Conservation (phyloP, 2,113 vertebrate genomes). For the Eulemur macaco region DNA sequence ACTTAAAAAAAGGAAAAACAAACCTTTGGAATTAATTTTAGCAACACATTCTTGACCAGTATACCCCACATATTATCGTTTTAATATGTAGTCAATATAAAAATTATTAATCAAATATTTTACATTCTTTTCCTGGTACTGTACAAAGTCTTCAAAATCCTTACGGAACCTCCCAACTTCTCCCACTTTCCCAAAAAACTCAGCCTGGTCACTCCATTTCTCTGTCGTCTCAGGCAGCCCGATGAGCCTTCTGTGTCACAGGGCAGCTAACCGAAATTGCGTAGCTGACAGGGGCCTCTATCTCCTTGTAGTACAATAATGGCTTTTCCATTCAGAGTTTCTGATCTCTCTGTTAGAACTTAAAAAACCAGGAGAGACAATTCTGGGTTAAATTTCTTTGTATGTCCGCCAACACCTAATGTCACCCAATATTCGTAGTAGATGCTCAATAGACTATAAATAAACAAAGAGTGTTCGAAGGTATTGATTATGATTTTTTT, state of each 20-base stretch:
- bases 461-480: background rate
- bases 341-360: background rate
- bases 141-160: background rate
- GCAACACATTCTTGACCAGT: background rate
- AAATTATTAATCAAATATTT: background rate
- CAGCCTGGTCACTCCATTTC: background rate
- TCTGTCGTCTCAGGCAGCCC: background rate
- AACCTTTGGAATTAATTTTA: background rate
- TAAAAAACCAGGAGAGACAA: background rate
- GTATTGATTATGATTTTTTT: background rate
- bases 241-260: background rate
- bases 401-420: background rate
- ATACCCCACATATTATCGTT: background rate
- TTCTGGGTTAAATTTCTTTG: background rate
- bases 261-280: background rate
- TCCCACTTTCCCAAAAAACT: background rate
- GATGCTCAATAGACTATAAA: background rate
- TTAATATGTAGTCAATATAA: background rate
- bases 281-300: background rate
- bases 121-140: background rate
- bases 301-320: background rate
- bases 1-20: background rate
- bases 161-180: background rate
- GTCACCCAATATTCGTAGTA: background rate
- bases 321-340: background rate